Evolutionary conservation across 2,888 invertebrate species (phyloP), one percentile per base, ranked within the genome.

Genomic region (Hermaeophaga mercurialis): DNA sequence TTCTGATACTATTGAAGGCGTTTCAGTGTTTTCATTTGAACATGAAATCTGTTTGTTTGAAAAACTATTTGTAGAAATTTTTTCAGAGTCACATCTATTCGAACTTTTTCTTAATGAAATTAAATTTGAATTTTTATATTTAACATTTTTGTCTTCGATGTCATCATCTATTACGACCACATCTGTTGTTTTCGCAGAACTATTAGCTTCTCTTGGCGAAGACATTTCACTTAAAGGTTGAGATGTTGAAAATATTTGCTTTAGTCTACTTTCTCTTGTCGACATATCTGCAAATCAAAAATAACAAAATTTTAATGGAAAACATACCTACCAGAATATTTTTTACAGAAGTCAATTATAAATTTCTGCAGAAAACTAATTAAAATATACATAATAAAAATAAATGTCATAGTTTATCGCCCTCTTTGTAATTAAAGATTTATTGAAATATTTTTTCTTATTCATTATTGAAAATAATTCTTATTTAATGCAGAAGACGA

Each of bases 91-190:
- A 4, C 11, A 1, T 31, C 8, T 11, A 9, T 9, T 3, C 9
- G 4, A 2, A 26, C 2, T 9, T 26, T 26, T 26, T 26, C 9
- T 38, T 3, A 11, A 9, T 11, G 38, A n/a, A 6, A 47, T 22
- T 22, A 15, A 55, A 24, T 53, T 52, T 18, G 38, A 36, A 7
- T 36, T 33, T n/a, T 28, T 28, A n/a, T 38, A 1, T 14, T 19
- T 19, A 38, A n/a, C 5, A 19, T 14, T 31, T 1, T 47, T 17
- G 22, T 52, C 31, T 11, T 47, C 34, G 9, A 17, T 36, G 7
- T 56, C 44, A 11, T 52, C 50, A 17, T 55, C 47, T 6, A 52
- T 52, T 6, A 56, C 22, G 9, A 52, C 36, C n/a, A 52, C 18
- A 11, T 52, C 34, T 15, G 47, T 1, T 3, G 47, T 3, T 44